These are phyloP conservation scores for Helicorthomorpha holstii DNA, from an alignment of 1,140 invertebrate species.

Conservation along the genomic window DNA sequence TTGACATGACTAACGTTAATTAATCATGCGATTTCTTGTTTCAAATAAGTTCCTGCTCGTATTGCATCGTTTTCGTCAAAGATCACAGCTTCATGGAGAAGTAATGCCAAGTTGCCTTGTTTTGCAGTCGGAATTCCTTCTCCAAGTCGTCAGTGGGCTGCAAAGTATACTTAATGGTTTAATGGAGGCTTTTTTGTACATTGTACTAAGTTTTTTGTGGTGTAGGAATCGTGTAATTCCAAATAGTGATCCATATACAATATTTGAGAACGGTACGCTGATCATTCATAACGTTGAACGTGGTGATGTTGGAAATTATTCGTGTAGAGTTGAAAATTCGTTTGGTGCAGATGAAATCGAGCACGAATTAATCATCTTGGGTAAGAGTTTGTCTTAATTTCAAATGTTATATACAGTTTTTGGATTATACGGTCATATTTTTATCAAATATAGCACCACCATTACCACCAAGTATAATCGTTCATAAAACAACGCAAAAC, in stretches of 20 bases:
- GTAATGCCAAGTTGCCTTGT: conserved; percentile 78
- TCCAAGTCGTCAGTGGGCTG: conserved; percentile 61
- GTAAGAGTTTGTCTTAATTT: conserved; percentile 27
- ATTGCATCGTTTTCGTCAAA: conserved; percentile 82
- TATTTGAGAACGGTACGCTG: conserved; percentile 23
- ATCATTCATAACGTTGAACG: conserved; percentile 19
- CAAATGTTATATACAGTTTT: background rate
- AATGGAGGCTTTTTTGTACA: too few relatives aligned
- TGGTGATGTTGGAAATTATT: conserved; percentile 25
- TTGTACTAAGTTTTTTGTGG: too few relatives aligned
- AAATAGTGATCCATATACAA: background rate
- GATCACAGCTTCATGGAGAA: conserved; percentile 73
- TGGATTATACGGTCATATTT: background rate
- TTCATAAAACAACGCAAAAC: background rate
- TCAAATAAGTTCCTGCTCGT: conserved; percentile 61
- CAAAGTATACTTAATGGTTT: background rate
- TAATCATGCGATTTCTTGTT: conserved; percentile 7
- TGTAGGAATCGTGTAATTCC: background rate
- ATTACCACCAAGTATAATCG: background rate
- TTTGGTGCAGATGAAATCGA: conserved; percentile 55
- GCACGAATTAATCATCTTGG: conserved; percentile 68
- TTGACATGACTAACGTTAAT: background rate
- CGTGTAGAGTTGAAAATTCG: conserved; percentile 21
- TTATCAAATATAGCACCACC: background rate
- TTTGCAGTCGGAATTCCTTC: conserved; percentile 72